Evolutionary conservation across 2,113 vertebrate genomes (phyloP).

Genomic region (Pollachius pollachius): DNA sequence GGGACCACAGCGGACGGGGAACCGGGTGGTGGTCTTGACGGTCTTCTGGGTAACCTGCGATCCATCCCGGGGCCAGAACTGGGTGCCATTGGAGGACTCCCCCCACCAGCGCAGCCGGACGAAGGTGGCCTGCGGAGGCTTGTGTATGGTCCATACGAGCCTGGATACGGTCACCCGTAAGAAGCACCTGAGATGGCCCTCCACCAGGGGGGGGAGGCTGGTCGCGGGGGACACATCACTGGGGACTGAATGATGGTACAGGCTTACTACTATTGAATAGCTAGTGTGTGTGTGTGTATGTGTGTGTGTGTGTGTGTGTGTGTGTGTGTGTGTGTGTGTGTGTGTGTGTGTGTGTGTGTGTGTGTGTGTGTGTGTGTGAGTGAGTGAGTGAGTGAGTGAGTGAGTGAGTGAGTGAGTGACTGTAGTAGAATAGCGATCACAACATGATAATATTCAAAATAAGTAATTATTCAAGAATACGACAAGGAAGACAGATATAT

Average conservation of each 20-base stretch:
- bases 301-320: too few species aligned
- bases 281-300: too few species aligned
- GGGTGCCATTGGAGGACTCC: constrained; percentile 83
- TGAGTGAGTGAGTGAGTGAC: too few species aligned
- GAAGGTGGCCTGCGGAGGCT: constrained; percentile 66
- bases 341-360: too few species aligned
- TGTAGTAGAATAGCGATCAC: too few species aligned
- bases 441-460: too few species aligned
- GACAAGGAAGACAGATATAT: too few species aligned
- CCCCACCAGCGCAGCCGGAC: constrained; percentile 94
- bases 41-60: constrained; percentile 70
- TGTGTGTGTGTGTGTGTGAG: too few species aligned
- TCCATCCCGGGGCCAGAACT: constrained; percentile 79
- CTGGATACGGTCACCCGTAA: constrained; percentile 80
- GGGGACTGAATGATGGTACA: constrained; percentile 61
- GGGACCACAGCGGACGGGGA: constrained; percentile 85
- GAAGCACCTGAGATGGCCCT: constrained; percentile 87
- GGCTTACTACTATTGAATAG: constrained; percentile 1
- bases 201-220: constrained; percentile 89
- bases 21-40: constrained; percentile 79
- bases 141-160: constrained; percentile 79
- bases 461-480: too few species aligned
- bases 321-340: too few species aligned
- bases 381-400: too few species aligned
- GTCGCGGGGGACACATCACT: constrained; percentile 79